A percentile compares a stretch with the other conserved stretches of the same genome.
Evolutionary conservation across 2,113 vertebrate species (phyloP).

Genomic region (Microcebus murinus): DNA sequence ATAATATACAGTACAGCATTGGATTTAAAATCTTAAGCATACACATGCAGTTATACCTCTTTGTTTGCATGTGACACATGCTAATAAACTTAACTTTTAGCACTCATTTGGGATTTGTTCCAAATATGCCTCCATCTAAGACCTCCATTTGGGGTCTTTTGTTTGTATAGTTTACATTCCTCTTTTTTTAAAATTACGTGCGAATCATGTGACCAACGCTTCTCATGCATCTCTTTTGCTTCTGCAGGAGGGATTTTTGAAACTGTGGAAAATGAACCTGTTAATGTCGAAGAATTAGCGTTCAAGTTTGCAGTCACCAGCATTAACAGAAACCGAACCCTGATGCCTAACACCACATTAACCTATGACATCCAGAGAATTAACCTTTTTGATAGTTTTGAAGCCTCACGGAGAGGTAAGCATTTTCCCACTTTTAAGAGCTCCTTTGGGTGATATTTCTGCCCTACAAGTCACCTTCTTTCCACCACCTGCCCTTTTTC

Average conservation of each 20-base stretch:
- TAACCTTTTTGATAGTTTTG: conserved; percentile 98
- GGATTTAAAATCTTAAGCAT: neutral
- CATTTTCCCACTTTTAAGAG: conserved; percentile 66
- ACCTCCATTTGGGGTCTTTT: neutral
- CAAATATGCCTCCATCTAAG: neutral
- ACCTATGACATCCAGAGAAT: conserved; percentile 99
- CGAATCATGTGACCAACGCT: conserved; percentile 68
- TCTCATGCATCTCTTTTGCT: conserved; percentile 78
- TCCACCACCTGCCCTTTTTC: neutral
- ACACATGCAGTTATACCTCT: neutral
- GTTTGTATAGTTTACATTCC: neutral
- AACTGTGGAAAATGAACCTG: conserved; percentile 96
- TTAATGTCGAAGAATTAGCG: conserved; percentile 97
- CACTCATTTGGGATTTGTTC: neutral
- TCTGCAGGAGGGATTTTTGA: conserved; percentile 98
- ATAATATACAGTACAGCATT: neutral
- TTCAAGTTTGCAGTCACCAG: conserved; percentile 99
- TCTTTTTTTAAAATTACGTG: neutral
- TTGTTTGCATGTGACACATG: neutral
- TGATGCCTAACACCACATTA: conserved; percentile 98
- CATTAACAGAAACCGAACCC: conserved; percentile 97
- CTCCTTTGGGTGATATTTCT: neutral
- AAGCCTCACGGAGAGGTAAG: conserved; percentile 97
- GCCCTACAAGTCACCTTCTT: conserved; percentile 40
- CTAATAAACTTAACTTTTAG: neutral